These are phyloP conservation scores for Hippocampus kuda DNA, from an alignment of 2,797 vertebrate genomes.

Conservation along the genomic window DNA sequence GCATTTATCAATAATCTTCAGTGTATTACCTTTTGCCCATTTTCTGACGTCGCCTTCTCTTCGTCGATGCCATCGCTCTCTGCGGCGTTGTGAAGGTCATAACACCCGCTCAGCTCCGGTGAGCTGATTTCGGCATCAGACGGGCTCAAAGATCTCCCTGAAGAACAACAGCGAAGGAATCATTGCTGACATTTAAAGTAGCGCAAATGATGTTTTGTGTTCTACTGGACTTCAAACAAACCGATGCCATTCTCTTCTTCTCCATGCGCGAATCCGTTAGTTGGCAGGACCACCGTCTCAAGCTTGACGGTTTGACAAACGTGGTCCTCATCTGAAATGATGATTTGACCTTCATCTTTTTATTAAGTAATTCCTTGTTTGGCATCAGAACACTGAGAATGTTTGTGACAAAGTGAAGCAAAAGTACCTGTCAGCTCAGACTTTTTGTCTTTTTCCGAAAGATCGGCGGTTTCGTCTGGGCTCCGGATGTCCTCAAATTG, in stretches of 20 bases:
- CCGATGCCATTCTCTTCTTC: conserved; percentile 55
- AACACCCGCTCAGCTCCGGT: conserved; percentile 39
- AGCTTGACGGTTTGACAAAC: conserved; percentile 40
- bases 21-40: conserved; percentile 54
- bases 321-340: conserved; percentile 36
- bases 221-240: conserved; percentile 16
- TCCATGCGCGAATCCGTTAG: conserved; percentile 48
- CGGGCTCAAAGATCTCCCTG: conserved; percentile 53
- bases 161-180: neutral
- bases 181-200: neutral
- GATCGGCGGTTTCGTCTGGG: conserved; percentile 23
- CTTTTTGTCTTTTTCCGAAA: conserved; percentile 37
- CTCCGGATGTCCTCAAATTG: conserved; percentile 25
- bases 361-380: neutral
- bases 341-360: conserved; percentile 1
- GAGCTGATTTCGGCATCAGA: conserved; percentile 51
- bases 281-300: conserved; percentile 26
- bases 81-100: conserved; percentile 12
- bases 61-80: conserved; percentile 34
- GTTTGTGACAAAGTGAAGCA: neutral
- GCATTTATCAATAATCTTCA: neutral
- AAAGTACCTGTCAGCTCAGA: conserved; percentile 38
- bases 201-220: neutral
- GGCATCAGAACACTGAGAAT: neutral
- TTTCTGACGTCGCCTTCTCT: conserved; percentile 47